Evolutionary conservation across 2,888 invertebrate genomes (phyloP), one percentile per base, ranked within the genome.

Genomic region (Hirtodrosophila confusa): DNA sequence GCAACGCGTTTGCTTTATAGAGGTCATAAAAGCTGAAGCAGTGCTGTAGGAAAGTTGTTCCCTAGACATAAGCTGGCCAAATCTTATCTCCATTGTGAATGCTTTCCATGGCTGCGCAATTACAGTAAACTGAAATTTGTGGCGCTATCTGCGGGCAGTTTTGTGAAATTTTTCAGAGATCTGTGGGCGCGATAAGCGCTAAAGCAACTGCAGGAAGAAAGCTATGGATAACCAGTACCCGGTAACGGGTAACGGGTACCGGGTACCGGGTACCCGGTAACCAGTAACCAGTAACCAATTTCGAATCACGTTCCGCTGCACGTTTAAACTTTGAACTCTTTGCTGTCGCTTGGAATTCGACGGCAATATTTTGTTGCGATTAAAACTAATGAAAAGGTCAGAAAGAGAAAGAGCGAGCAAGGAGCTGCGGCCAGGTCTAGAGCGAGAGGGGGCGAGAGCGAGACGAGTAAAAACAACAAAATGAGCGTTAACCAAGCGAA

Each of bases 401-500:
- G 68, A 58, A 48, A 58, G 51, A 60, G 51, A 36, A 44, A 4
- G 74, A 53, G 54, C 10, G 53, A 47, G 50, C 12, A 37, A 12
- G 27, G 27, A 27, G 27, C 27, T 5, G 6, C 27, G 0, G 27
- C 0, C 2, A 27, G 6, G 27, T 4, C 27, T 27, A 27, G 45
- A 31, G 62, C 12, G 45, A 9, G 44, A 23, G 45, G 24, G 62
- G 12, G 45, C 7, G 44, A 23, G 39, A 24, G 44, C 9, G 53
- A 23, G 47, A 23, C 48, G 44, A 57, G 45, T 37, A 40, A 61
- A 48, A 86, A 58, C 73, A 88, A 82, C 82, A 88, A 82, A 82
- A 82, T 82, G 82, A 82, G 82, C 88, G 88, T 82, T 82, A 82
- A 79, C 88, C 82, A 82, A 82, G 88, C 82, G 84, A 88, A 88